Evolutionary conservation across 64 coral and sea anemone species (phyloP).

Genomic region (Porites lutea): DNA sequence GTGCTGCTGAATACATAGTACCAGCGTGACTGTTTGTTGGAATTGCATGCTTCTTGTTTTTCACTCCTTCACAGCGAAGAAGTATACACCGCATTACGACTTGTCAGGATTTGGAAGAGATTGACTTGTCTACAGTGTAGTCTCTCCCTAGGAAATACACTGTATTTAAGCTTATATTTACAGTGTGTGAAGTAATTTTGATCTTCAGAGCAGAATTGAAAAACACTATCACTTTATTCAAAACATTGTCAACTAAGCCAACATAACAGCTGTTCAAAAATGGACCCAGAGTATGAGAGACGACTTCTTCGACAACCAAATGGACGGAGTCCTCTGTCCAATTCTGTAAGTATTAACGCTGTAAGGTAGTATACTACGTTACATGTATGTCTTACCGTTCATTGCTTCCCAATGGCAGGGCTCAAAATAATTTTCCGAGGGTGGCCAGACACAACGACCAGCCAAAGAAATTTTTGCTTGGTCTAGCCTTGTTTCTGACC

Average conservation of each 20-base stretch:
- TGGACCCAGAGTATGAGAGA: constrained; percentile 95
- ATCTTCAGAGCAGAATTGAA: too few species aligned
- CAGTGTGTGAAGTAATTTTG: background rate
- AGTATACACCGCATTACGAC: too few species aligned
- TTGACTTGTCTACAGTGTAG: too few species aligned
- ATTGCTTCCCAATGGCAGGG: too few species aligned
- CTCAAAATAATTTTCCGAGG: too few species aligned
- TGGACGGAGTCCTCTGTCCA: constrained; percentile 21
- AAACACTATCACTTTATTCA: too few species aligned
- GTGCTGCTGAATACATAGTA: background rate
- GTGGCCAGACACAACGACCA: too few species aligned
- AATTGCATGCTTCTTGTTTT: background rate
- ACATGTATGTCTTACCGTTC: background rate
- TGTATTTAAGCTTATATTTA: background rate
- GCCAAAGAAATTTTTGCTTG: too few species aligned
- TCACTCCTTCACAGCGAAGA: background rate
- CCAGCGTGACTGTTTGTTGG: background rate
- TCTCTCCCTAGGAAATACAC: background rate
- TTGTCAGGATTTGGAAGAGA: too few species aligned
- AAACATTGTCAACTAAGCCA: background rate
- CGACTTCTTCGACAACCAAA: constrained; percentile 69
- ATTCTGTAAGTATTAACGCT: constrained; percentile 9
- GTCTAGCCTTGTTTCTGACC: too few species aligned
- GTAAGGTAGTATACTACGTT: background rate
- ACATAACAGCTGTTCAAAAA: background rate